Base-by-base conservation (phyloP, 1,140 invertebrate genomes). In the Heliconius melpomene region DNA sequence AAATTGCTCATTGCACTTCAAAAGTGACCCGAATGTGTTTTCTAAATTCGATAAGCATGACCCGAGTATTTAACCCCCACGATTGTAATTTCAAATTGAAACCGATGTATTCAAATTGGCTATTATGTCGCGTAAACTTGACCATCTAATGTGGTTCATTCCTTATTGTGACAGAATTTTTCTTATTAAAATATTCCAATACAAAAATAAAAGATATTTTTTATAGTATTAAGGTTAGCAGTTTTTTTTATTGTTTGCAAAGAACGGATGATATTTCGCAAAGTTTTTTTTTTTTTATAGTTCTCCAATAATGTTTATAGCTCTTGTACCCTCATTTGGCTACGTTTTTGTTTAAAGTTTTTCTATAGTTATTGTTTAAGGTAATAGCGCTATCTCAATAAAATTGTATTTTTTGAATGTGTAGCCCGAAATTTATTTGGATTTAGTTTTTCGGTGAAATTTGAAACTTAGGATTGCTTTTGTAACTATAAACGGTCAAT, bases 231-330 rank as follows among this genome's bases (percentile, higher is more conserved):
- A 78, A 74, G 75, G 54, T 81, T 80, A 77, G 26, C 36, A 52
- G 60, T 77, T 89, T 32, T 38, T 86, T 46, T 90, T 89, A 89
- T 89, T 90, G 80, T 85, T 89, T 89, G 81, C 84, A 82, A 52
- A 81, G 84, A 83, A 84, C 82, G 84, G 83, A 77, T 83, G 85
- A 80, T 72, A 81, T 79, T 71, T 83, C 75, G 32, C 20, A 66
- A 80, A 72, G 82, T 78, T 60, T 66, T 26, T 73, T 38, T 82
- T 82, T 81, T 60, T 57, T 72, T 79, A 82, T 74, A 82, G 71
- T 85, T 77, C 75, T 57, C 74, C 74, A 74, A 79, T 82, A 79
- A 84, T 87, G 82, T 85, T 87, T 84, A 87, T 84, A 73, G 77
- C 74, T 50, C 60, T 72, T 26, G 54, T 74, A 57, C 74, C 75